Evolutionary conservation across 2,113 vertebrate species (phyloP), one percentile per base, ranked within the genome.

Genomic region (Rana temporaria): DNA sequence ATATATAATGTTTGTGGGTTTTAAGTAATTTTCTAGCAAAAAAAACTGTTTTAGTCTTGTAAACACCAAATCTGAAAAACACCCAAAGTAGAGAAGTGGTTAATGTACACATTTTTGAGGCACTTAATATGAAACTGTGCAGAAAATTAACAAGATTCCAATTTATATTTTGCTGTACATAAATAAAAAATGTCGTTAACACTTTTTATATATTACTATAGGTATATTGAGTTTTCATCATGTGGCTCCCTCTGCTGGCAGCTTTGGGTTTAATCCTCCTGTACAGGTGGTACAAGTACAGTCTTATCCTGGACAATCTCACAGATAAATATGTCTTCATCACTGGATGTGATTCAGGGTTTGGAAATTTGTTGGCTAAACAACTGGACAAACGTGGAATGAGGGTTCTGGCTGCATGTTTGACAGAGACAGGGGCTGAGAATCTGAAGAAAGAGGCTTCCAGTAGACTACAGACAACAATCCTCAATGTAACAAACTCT

Each of bases 311-410:
- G 18, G 19, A 65, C 4, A 79, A 89, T 81, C 89, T 93, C 15
- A 81, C 77, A 0, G 90, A 94, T 65, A 84, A 76, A 48, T 85
- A 90, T 48, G 91, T 94, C 78, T 56, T 94, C 32, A 89, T 95
- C 85, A 94, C 92, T 0, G 94, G 93, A 79, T 94, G 93, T 24
- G 93, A 95, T 84, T 92, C 92, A 38, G 93, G 93, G 22, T 95
- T 95, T 55, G 94, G 93, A 20, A 87, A 92, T 15, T 85, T 91
- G 42, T 75, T 90, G 77, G 92, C 93, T 76, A 85, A 85, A 12
- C 92, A 90, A 85, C 87, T 95, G 64, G 92, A 94, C 53, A 26
- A 20, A 4, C 87, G 76, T 76, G 92, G 92, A 2, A 88, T 94
- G 70, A 74, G 62, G 0, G 90, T 94, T 24, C 85, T 92, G 4